A percentile compares a stretch with the other conserved stretches of the same genome.
phyloP scores from a whole-genome alignment of 2,888 invertebrate genomes.

The Malthinus flaveolus region DNA sequence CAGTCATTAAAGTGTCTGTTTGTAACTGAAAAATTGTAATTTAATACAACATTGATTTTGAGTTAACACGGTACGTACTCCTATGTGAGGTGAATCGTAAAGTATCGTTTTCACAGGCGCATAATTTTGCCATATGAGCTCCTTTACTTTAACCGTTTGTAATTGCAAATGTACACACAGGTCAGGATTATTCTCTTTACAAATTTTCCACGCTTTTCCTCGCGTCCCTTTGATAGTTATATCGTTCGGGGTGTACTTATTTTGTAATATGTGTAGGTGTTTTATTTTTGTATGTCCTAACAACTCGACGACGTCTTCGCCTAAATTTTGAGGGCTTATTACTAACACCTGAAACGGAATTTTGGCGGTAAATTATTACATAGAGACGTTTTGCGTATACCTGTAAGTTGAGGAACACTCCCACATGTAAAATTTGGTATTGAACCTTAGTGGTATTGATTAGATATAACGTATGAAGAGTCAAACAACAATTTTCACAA shows the following conservation, averaged over 20 bases:
- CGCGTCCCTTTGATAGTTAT: slow-evolving; percentile 57
- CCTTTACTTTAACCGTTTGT: slow-evolving; percentile 62
- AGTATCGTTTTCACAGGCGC: slow-evolving; percentile 71
- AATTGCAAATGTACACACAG: slow-evolving; percentile 72
- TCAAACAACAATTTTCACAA: slow-evolving; percentile 65
- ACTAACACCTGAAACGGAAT: slow-evolving; percentile 58
- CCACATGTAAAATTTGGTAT: slow-evolving; percentile 73
- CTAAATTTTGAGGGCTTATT: slow-evolving; percentile 74
- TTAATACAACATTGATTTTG: too few relatives aligned
- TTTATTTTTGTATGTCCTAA: slow-evolving; percentile 66
- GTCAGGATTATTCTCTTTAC: slow-evolving; percentile 61
- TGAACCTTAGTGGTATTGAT: slow-evolving; percentile 73
- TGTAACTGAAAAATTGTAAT: slow-evolving; percentile 53
- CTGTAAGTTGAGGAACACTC: slow-evolving; percentile 73
- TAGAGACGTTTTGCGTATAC: slow-evolving; percentile 48
- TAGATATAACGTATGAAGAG: slow-evolving; percentile 66
- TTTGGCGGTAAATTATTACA: not conserved
- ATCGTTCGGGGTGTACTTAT: slow-evolving; percentile 66
- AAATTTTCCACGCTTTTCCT: slow-evolving; percentile 54
- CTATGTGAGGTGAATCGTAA: slow-evolving; percentile 65
- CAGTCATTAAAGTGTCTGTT: slow-evolving; percentile 58
- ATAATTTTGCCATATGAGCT: slow-evolving; percentile 67
- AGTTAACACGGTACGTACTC: slow-evolving; percentile 49
- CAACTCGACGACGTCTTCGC: slow-evolving; percentile 70
- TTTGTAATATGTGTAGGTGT: slow-evolving; percentile 75